Evolutionary conservation across 2,888 invertebrate species (phyloP).

Genomic region (Leucania comma): DNA sequence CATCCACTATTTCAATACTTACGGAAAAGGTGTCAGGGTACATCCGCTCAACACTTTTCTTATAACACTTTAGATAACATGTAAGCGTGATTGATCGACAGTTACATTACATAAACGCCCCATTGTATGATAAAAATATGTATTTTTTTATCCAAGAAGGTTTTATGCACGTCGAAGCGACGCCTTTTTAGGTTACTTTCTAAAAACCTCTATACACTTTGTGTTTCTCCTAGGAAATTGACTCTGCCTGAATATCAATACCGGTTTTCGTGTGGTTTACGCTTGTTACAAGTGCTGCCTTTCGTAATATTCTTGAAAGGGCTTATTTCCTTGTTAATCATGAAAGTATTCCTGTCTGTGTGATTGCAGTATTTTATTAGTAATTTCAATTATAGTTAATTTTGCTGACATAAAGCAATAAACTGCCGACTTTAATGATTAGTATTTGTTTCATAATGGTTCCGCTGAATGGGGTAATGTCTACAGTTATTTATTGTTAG

Average conservation of each 20-base stretch:
- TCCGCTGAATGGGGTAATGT: constrained; percentile 49
- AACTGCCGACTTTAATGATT: constrained; percentile 36
- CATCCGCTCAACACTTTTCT: constrained; percentile 64
- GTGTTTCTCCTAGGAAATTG: constrained; percentile 53
- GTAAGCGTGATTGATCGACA: constrained; percentile 74
- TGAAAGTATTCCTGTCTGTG: constrained; percentile 28
- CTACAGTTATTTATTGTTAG: constrained; percentile 49
- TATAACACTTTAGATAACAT: constrained; percentile 66
- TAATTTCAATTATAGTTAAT: constrained; percentile 56
- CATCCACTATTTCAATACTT: constrained; percentile 30
- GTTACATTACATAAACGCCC: constrained; percentile 67
- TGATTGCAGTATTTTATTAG: constrained; percentile 41
- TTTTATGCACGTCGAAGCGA: constrained; percentile 58
- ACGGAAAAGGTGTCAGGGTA: constrained; percentile 54
- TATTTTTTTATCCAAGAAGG: constrained; percentile 57
- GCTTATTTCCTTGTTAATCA: constrained; percentile 52
- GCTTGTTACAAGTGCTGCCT: constrained; percentile 49
- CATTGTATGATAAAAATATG: constrained; percentile 69
- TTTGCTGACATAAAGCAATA: constrained; percentile 43
- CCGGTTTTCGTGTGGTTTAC: constrained; percentile 49
- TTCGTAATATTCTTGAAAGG: constrained; percentile 49
- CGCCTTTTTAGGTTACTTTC: constrained; percentile 58
- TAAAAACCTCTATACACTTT: constrained; percentile 37
- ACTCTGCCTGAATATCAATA: constrained; percentile 44
- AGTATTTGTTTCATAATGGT: constrained; percentile 47